These are phyloP conservation scores for Sibirionetta formosa DNA, from an alignment of 2,797 vertebrate species.

Conservation along the genomic window DNA sequence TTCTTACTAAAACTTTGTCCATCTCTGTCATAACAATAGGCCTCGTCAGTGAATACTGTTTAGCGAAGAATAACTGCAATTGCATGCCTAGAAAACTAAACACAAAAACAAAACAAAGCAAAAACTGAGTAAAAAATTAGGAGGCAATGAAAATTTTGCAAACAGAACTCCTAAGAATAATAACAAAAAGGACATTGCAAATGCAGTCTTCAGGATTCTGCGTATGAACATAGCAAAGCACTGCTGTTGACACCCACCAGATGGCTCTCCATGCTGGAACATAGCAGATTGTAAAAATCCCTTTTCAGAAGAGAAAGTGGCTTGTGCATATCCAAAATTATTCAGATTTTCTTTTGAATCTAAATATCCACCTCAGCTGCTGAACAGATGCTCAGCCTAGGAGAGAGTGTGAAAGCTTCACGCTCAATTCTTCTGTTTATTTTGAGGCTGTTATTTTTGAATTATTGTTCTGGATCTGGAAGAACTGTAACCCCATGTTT, in stretches of 20 bases:
- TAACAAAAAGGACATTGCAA: not conserved
- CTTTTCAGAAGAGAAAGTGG: not conserved
- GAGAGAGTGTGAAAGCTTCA: not conserved
- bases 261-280: slow-evolving; percentile 35
- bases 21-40: not conserved
- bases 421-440: not conserved
- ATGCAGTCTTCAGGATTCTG: not conserved
- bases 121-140: not conserved
- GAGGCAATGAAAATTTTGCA: not conserved
- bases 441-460: not conserved
- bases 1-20: not conserved
- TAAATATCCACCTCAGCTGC: slow-evolving; percentile 4
- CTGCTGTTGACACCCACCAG: slow-evolving; percentile 6
- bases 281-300: not conserved
- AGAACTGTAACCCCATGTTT: not conserved
- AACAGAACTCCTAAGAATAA: not conserved
- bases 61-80: not conserved
- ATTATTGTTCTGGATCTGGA: not conserved
- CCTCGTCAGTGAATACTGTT: not conserved
- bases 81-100: not conserved
- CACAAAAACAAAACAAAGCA: not conserved
- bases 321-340: not conserved
- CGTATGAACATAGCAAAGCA: not conserved
- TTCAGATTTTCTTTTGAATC: not conserved
- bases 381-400: slow-evolving; percentile 17